A percentile compares a stretch with the other conserved stretches of the same genome.
Evolutionary conservation across 2,888 invertebrate species (phyloP).

Genomic region (Heteropelma amictum): DNA sequence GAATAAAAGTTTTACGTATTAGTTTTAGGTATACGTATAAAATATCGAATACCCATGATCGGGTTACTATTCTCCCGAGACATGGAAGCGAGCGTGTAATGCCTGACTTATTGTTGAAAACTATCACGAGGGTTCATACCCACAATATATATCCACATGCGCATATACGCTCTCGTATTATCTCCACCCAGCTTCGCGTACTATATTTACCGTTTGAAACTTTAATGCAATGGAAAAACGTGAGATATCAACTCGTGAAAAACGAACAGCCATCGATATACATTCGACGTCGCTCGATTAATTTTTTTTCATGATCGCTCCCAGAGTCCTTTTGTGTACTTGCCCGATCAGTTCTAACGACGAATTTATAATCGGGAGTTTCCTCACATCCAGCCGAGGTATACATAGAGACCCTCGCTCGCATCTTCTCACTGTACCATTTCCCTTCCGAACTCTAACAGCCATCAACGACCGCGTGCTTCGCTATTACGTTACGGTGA

Average conservation of each 20-base stretch:
- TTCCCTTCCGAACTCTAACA: background rate
- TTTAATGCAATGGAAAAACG: background rate
- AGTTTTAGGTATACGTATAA: slow-evolving; percentile 8
- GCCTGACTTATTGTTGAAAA: slow-evolving; percentile 44
- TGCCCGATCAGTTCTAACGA: too few relatives aligned
- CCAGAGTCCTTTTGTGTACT: too few relatives aligned
- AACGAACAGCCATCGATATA: too few relatives aligned
- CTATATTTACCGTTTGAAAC: slow-evolving; percentile 14
- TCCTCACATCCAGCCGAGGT: too few relatives aligned
- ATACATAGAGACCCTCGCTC: too few relatives aligned
- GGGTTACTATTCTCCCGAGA: slow-evolving; percentile 41
- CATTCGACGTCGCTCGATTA: too few relatives aligned
- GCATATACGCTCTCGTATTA: background rate
- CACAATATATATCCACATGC: slow-evolving; percentile 15
- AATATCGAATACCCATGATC: slow-evolving; percentile 37
- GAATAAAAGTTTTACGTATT: slow-evolving; percentile 37
- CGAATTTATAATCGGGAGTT: too few relatives aligned
- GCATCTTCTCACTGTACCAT: background rate
- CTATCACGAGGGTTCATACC: slow-evolving; percentile 19
- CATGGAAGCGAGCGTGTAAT: background rate
- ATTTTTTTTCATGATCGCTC: too few relatives aligned
- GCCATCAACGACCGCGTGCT: slow-evolving; percentile 6
- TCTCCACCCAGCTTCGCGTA: background rate
- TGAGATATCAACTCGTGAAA: background rate
- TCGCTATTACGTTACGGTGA: background rate